Conservation (phyloP, 2,113 vertebrate genomes). For the Chunga burmeisteri region DNA sequence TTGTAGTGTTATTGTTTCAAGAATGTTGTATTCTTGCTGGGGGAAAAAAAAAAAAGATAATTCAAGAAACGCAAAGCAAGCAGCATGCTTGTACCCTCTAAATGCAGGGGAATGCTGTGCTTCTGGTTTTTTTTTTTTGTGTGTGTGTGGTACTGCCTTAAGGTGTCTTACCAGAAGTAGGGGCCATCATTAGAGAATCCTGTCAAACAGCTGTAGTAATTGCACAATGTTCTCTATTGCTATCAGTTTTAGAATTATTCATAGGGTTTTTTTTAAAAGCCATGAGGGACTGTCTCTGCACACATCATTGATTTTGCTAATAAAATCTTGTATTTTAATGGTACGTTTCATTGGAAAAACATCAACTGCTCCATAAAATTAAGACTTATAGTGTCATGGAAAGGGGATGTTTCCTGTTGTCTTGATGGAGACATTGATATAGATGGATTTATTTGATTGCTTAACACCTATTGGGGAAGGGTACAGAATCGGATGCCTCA, state of each 20-base stretch:
- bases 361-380: slow-evolving; percentile 26
- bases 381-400: not conserved
- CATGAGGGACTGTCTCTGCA: slow-evolving; percentile 8
- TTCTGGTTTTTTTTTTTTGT: not conserved
- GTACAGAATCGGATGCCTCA: not conserved
- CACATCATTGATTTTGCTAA: slow-evolving; percentile 49
- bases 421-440: not conserved
- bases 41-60: not conserved
- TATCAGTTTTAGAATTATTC: slow-evolving; percentile 34
- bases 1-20: not conserved
- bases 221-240: not conserved
- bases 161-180: not conserved
- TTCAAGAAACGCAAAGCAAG: not conserved
- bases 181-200: not conserved
- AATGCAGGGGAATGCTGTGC: not conserved
- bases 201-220: slow-evolving; percentile 33
- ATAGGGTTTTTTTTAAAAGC: not conserved
- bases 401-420: slow-evolving; percentile 3
- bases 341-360: slow-evolving; percentile 30
- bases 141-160: not conserved
- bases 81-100: not conserved
- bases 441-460: slow-evolving; percentile 3
- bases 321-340: slow-evolving; percentile 53
- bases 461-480: not conserved
- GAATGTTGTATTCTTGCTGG: not conserved